A percentile compares a stretch with the other conserved stretches of the same genome.
phyloP scores from a whole-genome alignment of 35 echinoderm and acorn worm genomes.

The Heliocidaris tuberculata region DNA sequence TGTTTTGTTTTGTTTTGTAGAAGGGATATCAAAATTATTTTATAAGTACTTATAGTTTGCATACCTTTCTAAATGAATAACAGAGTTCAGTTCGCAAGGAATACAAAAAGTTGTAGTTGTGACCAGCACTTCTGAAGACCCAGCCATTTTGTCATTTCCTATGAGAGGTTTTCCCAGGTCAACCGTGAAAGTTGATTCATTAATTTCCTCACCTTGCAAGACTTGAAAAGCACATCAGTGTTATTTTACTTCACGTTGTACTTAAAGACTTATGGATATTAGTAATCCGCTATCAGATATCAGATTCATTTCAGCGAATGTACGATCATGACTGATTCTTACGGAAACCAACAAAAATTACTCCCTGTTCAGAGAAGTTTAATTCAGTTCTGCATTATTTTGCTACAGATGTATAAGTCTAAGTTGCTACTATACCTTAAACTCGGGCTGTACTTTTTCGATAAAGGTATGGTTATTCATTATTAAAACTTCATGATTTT shows the following conservation, averaged over 20 bases:
- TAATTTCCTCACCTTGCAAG: not conserved
- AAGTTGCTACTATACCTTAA: too few relatives aligned
- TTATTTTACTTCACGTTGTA: not conserved
- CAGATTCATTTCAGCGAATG: too few relatives aligned
- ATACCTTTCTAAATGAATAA: not conserved
- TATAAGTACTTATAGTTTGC: too few relatives aligned
- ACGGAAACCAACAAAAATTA: not conserved
- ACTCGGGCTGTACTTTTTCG: too few relatives aligned
- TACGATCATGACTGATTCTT: too few relatives aligned
- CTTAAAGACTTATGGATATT: not conserved
- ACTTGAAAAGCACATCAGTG: not conserved
- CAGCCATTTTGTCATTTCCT: not conserved
- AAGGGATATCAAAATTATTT: too few relatives aligned
- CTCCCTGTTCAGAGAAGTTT: not conserved
- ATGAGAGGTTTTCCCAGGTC: not conserved
- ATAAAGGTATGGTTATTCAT: not conserved
- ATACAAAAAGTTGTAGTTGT: not conserved
- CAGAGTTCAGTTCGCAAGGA: not conserved
- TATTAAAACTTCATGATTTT: not conserved
- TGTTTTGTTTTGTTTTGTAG: too few relatives aligned
- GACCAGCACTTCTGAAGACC: not conserved
- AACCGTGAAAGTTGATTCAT: not conserved
- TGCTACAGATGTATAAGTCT: too few relatives aligned
- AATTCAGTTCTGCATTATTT: too few relatives aligned
- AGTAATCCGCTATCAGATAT: too few relatives aligned